phyloP scores from a whole-genome alignment of 2,797 vertebrate species.

The Chelonia mydas region DNA sequence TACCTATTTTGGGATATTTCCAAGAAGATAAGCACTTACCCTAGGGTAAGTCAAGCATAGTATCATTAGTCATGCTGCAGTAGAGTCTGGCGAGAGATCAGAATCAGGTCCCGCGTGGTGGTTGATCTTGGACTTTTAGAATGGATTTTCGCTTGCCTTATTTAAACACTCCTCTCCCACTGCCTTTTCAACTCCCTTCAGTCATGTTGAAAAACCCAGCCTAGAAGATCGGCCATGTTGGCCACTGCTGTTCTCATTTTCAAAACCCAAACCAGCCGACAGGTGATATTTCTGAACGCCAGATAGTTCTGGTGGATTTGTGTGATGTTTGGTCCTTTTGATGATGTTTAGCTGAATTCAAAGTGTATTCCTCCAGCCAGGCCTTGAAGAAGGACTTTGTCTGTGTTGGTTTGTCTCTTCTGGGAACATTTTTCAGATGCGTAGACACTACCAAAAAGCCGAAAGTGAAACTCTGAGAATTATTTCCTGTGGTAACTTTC shows the following conservation, averaged over 20 bases:
- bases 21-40: not conserved
- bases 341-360: conserved; percentile 21
- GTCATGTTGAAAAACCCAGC: not conserved
- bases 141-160: not conserved
- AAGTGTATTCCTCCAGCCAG: conserved; percentile 6
- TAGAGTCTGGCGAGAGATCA: not conserved
- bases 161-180: not conserved
- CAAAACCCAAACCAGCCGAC: not conserved
- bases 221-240: not conserved
- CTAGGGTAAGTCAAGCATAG: not conserved
- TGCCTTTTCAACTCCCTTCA: not conserved
- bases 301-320: not conserved
- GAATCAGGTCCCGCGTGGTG: not conserved
- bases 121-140: not conserved
- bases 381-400: conserved; percentile 3
- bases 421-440: not conserved
- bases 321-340: not conserved
- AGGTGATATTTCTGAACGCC: not conserved
- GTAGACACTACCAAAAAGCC: not conserved
- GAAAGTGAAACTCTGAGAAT: not conserved
- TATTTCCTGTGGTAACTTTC: conserved; percentile 14
- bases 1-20: not conserved
- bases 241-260: not conserved
- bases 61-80: not conserved
- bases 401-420: conserved; percentile 6